These are phyloP conservation scores for Penelope pileata DNA, from an alignment of 2,113 vertebrate species.

Conservation along the genomic window DNA sequence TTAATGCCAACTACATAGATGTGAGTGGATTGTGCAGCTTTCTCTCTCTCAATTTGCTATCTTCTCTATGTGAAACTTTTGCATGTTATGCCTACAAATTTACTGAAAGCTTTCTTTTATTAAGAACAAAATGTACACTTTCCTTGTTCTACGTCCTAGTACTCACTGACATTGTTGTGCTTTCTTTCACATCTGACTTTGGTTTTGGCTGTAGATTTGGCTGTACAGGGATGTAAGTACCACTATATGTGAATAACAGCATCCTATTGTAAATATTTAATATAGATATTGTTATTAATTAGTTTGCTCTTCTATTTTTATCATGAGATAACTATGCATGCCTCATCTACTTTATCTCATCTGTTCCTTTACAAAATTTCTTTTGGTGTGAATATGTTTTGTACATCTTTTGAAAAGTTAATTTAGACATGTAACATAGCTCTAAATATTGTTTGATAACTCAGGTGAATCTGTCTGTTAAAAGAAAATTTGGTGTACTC, in stretches of 20 bases:
- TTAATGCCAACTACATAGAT: conserved; percentile 99
- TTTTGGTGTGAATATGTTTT: conserved; percentile 73
- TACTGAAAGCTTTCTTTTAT: conserved; percentile 82
- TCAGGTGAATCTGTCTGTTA: conserved; percentile 47
- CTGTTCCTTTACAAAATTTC: conserved; percentile 62
- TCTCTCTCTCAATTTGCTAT: conserved; percentile 58
- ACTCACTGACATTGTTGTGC: conserved; percentile 95
- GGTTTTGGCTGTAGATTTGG: conserved; percentile 99
- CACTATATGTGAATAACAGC: conserved; percentile 89
- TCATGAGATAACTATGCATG: conserved; percentile 80
- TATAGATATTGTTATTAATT: conserved; percentile 76
- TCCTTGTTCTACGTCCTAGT: conserved; percentile 88
- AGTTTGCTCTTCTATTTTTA: conserved; percentile 75
- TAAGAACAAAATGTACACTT: conserved; percentile 87
- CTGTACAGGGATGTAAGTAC: conserved; percentile 99
- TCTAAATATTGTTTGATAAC: conserved; percentile 60
- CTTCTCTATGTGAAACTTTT: conserved; percentile 84
- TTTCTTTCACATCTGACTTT: conserved; percentile 99
- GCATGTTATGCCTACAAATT: conserved; percentile 83
- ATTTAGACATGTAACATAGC: conserved; percentile 55
- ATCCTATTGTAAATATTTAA: conserved; percentile 79
- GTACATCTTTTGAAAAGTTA: conserved; percentile 61
- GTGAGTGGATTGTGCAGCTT: conserved; percentile 90
- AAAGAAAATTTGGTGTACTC: conserved; percentile 47
- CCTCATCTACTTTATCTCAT: conserved; percentile 78